Percentiles rank a stretch among this genome's conserved stretches.
phyloP scores from a whole-genome alignment of 2,888 invertebrate genomes.

The Acrobasis repandana region DNA sequence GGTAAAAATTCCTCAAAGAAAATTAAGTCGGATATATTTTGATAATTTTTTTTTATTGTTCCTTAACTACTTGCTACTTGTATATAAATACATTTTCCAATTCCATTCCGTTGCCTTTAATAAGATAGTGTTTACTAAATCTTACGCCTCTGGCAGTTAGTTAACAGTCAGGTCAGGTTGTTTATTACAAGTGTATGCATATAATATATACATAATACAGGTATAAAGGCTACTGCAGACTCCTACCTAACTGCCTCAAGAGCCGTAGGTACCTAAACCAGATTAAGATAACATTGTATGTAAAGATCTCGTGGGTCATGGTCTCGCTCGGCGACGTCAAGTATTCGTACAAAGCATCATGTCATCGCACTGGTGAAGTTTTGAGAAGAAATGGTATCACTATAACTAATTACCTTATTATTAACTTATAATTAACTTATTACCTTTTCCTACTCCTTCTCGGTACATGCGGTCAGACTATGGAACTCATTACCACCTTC shows the following conservation, averaged over 20 bases:
- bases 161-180: conserved; percentile 4
- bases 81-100: background rate
- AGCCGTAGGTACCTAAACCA: background rate
- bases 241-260: background rate
- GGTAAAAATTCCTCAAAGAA: no score
- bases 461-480: no score
- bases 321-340: background rate
- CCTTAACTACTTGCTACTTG: background rate
- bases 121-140: background rate
- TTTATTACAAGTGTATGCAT: background rate
- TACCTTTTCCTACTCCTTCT: no score
- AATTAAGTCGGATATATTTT: no score
- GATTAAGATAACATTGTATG: conserved; percentile 13
- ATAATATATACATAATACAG: no score
- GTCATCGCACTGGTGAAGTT: background rate
- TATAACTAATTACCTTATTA: no score
- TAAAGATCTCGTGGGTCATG: background rate
- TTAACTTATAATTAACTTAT: no score
- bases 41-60: no score
- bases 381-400: no score
- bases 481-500: no score
- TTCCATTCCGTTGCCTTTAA: background rate
- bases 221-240: background rate
- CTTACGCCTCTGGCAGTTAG: background rate
- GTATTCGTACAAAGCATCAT: background rate